Evolutionary conservation across 2,113 vertebrate genomes (phyloP).

Genomic region (Nycticorax nycticorax): DNA sequence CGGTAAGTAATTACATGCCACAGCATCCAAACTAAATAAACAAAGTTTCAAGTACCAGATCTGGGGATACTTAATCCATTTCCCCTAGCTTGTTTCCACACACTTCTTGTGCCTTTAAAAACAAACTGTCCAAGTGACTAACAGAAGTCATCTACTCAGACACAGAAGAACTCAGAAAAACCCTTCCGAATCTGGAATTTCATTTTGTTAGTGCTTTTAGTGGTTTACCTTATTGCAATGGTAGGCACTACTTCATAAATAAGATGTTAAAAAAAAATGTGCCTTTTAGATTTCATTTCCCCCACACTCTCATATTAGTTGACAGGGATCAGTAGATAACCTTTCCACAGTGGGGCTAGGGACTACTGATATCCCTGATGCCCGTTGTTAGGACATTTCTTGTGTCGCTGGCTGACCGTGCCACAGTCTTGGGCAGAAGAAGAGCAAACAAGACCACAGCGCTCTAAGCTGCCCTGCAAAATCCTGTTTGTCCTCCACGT

Average conservation of each 20-base stretch:
- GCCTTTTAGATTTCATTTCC: not conserved
- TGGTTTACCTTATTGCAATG: not conserved
- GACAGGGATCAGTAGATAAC: not conserved
- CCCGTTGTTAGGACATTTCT: not conserved
- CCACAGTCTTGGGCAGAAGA: rapidly evolving
- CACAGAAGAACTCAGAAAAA: not conserved
- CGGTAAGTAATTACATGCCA: not conserved
- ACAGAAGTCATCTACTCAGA: not conserved
- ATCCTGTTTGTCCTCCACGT: rapidly evolving
- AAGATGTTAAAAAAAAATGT: not conserved
- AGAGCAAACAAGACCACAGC: not conserved
- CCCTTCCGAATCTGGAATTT: not conserved
- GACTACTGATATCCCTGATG: not conserved
- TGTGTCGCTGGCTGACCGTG: not conserved
- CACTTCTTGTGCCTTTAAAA: not conserved
- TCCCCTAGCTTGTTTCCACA: not conserved
- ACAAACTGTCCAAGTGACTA: not conserved
- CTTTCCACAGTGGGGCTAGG: not conserved
- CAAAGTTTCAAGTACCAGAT: not conserved
- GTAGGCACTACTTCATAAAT: not conserved
- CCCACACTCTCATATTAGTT: not conserved
- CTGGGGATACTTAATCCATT: not conserved
- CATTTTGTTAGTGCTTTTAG: not conserved
- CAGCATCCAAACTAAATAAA: constrained; percentile 24
- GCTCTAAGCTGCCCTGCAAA: not conserved